Evolutionary conservation across 2,113 vertebrate species (phyloP).

Genomic region (Engystomops pustulosus): DNA sequence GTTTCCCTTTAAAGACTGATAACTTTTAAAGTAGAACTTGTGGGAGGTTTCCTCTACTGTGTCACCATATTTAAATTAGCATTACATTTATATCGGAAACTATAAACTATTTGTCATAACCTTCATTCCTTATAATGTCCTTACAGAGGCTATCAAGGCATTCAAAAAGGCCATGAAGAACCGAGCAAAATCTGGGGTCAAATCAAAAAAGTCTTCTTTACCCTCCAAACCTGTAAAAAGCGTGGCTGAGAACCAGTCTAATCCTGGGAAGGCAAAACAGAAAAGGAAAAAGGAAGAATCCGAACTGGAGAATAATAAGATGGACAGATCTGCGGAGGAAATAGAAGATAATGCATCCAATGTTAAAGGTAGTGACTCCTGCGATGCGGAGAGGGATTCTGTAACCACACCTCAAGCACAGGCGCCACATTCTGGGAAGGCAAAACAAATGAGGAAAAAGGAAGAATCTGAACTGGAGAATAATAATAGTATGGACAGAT

Average conservation of each 20-base stretch:
- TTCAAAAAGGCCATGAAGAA: slow-evolving; percentile 85
- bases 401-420: not conserved
- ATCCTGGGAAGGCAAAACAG: slow-evolving; percentile 6
- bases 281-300: slow-evolving; percentile 51
- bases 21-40: too few relatives aligned
- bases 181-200: slow-evolving; percentile 41
- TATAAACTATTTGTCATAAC: too few relatives aligned
- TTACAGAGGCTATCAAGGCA: slow-evolving; percentile 80
- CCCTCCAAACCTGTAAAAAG: slow-evolving; percentile 38
- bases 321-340: too few relatives aligned
- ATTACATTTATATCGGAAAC: too few relatives aligned
- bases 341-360: not conserved
- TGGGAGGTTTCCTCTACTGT: too few relatives aligned
- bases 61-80: too few relatives aligned
- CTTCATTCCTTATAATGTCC: not conserved
- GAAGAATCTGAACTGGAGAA: slow-evolving; percentile 23
- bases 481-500: not conserved
- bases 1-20: too few relatives aligned
- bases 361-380: too few relatives aligned
- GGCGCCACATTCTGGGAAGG: not conserved
- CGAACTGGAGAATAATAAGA: not conserved
- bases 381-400: not conserved
- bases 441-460: slow-evolving; percentile 45
- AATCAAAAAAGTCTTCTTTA: slow-evolving; percentile 30
- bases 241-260: slow-evolving; percentile 31